Evolutionary conservation across 1,140 invertebrate species (phyloP).

Genomic region (Nilaparvata lugens): DNA sequence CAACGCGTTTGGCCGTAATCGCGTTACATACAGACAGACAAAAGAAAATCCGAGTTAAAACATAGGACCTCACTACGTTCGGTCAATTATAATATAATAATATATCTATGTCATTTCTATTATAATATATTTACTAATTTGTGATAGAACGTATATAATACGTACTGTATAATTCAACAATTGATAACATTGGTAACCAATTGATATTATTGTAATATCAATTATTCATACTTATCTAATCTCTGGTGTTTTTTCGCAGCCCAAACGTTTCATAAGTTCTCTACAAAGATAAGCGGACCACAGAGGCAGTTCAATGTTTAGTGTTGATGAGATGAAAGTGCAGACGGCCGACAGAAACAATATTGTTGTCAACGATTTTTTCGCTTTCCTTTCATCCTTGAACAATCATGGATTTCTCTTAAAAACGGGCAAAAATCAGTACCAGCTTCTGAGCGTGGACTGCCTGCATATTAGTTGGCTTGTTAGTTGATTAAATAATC

Average conservation of each 20-base stretch:
- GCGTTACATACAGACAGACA: no score
- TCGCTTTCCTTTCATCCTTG: constrained; percentile 58
- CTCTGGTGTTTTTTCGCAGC: constrained; percentile 40
- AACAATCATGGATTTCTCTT: constrained; percentile 80
- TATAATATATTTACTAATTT: no score
- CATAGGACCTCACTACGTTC: no score
- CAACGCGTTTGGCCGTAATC: no score
- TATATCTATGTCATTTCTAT: no score
- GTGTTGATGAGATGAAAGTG: constrained; percentile 64
- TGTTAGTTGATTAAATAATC: not conserved
- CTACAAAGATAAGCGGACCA: constrained; percentile 53
- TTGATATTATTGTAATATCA: no score
- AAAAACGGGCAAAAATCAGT: constrained; percentile 70
- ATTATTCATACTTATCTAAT: not conserved
- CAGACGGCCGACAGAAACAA: constrained; percentile 53
- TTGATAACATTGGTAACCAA: no score
- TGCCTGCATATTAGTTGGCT: constrained; percentile 6
- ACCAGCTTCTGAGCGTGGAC: constrained; percentile 44
- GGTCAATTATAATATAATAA: no score
- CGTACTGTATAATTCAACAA: no score
- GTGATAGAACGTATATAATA: no score
- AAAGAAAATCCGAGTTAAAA: no score
- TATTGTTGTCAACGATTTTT: constrained; percentile 48
- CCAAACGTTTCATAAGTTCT: constrained; percentile 63
- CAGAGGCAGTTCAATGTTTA: constrained; percentile 59